Percentiles rank a stretch among this genome's conserved stretches.
These are phyloP conservation scores for Daphoenositta chrysoptera DNA, from an alignment of 2,113 vertebrate genomes.

Conservation along the genomic window DNA sequence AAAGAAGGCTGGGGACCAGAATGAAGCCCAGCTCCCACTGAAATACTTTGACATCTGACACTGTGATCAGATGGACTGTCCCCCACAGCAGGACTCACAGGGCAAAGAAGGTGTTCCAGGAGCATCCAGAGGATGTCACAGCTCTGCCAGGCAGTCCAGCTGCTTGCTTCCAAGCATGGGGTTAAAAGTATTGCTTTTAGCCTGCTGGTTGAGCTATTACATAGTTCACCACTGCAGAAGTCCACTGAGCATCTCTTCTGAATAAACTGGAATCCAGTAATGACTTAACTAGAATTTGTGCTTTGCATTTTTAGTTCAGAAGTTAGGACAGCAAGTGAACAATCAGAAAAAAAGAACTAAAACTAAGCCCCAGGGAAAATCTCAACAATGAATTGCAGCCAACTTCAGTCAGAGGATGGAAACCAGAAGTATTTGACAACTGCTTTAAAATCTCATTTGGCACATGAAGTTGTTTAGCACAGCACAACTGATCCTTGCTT, in stretches of 20 bases:
- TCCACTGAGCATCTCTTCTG: background rate
- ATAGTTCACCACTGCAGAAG: background rate
- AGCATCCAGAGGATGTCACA: background rate
- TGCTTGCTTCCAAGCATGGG: background rate
- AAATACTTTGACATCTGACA: background rate
- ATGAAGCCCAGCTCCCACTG: background rate
- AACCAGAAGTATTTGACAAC: background rate
- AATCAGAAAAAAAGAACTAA: background rate
- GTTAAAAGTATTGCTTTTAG: background rate
- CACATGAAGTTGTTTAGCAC: background rate
- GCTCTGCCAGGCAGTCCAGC: background rate
- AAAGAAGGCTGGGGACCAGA: background rate
- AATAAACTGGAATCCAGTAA: background rate
- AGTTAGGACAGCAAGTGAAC: background rate
- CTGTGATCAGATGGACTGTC: background rate
- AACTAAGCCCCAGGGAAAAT: background rate
- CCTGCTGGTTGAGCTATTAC: background rate
- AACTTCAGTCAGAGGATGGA: background rate
- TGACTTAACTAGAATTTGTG: background rate
- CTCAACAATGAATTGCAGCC: background rate
- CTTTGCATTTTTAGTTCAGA: background rate
- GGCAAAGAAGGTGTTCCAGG: background rate
- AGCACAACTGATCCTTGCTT: background rate
- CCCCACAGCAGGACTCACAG: background rate
- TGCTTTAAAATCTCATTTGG: background rate